Base-by-base conservation (phyloP, 2,113 vertebrate genomes). In the Lagopus muta region DNA sequence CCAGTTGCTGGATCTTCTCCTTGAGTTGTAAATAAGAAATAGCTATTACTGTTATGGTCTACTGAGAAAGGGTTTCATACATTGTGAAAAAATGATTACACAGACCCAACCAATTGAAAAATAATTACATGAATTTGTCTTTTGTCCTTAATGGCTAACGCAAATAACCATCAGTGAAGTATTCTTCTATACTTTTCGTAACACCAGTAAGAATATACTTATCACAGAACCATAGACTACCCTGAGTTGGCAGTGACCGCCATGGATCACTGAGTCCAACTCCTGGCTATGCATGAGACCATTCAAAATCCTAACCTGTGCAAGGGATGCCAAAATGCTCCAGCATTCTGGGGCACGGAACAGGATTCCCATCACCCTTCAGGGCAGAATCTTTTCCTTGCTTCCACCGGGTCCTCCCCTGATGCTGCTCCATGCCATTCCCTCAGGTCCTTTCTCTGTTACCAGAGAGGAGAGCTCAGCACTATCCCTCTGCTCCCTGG, bases 101-200 rank as follows among this genome's bases (percentile, higher is more conserved):
- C 79, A 95, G 95, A 55, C 64, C 82, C 88, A 89, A 91, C 90
- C 92, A 78, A 76, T 71, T 94, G 96, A 84, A 93, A 96, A 94
- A 88, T 94, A 83, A 96, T 92, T 88, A 88, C 32, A 47, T 75
- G 87, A 94, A 94, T 84, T 76, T 93, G 87, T 93, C 96, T 91
- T 97, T 94, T 91, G 88, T 93, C 92, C 93, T 92, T 80, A 89
- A 89, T 88, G 74, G 87, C 45, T 94, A 94, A 79, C n/a, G 88
- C 92, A 95, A 91, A 93, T 82, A 72, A 91, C 92, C 80, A 61
- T 86, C 55, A 30, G 21, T 80, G 76, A 96, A 92, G 89, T 96
- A 91, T 86, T 87, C 66, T 93, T 70, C 83, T 77, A 42, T 89
- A 81, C 64, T 82, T 91, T 94, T 90, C 89, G 60, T 61, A 45